These are phyloP conservation scores for Nomada hirtipes DNA, from an alignment of 2,888 invertebrate genomes.

Conservation along the genomic window DNA sequence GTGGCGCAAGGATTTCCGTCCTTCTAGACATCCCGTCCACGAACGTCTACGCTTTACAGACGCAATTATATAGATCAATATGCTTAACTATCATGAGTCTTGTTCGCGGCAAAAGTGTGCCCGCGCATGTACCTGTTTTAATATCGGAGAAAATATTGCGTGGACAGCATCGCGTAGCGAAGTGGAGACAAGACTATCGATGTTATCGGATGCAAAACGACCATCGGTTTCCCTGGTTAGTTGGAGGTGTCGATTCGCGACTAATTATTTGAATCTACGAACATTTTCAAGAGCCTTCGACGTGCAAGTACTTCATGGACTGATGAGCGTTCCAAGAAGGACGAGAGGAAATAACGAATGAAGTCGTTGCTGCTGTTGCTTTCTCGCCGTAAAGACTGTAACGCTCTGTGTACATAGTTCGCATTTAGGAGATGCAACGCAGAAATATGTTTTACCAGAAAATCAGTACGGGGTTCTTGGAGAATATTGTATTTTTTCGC, in stretches of 20 bases:
- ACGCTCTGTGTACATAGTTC: not conserved
- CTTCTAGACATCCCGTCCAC: not conserved
- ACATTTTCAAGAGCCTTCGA: slow-evolving; percentile 58
- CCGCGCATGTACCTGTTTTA: no score
- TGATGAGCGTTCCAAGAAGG: slow-evolving; percentile 65
- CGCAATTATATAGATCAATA: no score
- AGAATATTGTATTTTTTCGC: slow-evolving; percentile 17
- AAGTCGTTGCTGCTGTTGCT: slow-evolving; percentile 10
- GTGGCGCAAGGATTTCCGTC: no score
- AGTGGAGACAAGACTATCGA: no score
- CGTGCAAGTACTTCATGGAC: slow-evolving; percentile 60
- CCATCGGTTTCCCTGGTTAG: not conserved
- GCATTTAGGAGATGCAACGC: slow-evolving; percentile 24
- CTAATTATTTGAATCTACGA: slow-evolving; percentile 10
- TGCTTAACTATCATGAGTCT: no score
- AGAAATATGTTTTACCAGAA: not conserved
- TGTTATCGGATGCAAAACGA: no score
- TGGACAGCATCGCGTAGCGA: no score
- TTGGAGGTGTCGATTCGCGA: not conserved
- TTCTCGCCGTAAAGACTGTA: not conserved
- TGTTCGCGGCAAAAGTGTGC: no score
- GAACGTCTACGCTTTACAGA: not conserved
- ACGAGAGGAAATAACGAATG: slow-evolving; percentile 60
- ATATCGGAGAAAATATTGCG: no score
- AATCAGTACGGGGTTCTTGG: slow-evolving; percentile 2